Evolutionary conservation across 1,140 invertebrate genomes (phyloP).

Genomic region (Solenopsis fugax): DNA sequence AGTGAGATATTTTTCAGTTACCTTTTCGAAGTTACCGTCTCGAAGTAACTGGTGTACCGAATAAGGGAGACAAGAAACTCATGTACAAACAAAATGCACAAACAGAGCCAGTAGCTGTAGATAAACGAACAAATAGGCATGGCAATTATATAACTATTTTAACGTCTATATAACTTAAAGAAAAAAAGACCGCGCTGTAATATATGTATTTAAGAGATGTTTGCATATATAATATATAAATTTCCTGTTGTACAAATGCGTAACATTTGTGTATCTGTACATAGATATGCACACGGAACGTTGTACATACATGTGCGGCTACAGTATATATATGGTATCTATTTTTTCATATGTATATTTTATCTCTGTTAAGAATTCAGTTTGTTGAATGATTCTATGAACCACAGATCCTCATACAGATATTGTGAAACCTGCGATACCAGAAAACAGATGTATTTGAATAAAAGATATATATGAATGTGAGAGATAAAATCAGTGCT

Average conservation of each 20-base stretch:
- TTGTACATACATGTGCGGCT: not conserved
- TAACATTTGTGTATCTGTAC: constrained; percentile 50
- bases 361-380: constrained; percentile 20
- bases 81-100: constrained; percentile 76
- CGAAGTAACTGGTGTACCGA: constrained; percentile 18
- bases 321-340: constrained; percentile 8
- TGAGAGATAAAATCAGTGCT: constrained; percentile 2
- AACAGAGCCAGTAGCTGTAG: constrained; percentile 49
- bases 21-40: constrained; percentile 43
- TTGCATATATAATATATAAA: not conserved
- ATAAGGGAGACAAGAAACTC: constrained; percentile 61
- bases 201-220: constrained; percentile 15
- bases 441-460: not conserved
- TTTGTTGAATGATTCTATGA: constrained; percentile 1
- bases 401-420: constrained; percentile 6
- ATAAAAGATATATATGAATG: constrained; percentile 32
- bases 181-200: constrained; percentile 19
- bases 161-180: constrained; percentile 4
- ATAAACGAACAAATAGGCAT: constrained; percentile 31
- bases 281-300: constrained; percentile 30
- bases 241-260: constrained; percentile 45
- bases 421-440: not conserved
- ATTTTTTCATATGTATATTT: constrained; percentile 47
- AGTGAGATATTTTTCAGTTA: constrained; percentile 50
- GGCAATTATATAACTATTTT: not conserved